Evolutionary conservation across 2,797 vertebrate genomes (phyloP), one percentile per base, ranked within the genome.

Genomic region (Myotis findleyi): DNA sequence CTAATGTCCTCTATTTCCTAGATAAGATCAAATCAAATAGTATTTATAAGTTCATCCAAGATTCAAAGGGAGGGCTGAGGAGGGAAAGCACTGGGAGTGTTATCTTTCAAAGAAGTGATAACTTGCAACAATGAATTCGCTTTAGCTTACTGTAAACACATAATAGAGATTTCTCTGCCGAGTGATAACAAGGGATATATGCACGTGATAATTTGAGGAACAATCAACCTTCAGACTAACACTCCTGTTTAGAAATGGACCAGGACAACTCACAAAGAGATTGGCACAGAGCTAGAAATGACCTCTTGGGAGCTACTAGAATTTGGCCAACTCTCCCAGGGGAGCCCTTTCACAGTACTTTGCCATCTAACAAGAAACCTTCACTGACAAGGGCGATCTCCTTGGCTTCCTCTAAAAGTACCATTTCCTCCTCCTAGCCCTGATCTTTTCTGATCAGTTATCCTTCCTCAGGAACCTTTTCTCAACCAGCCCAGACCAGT

Each of bases 21-120:
- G 47, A 6, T 9, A 33, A 79, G 59, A 96, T 79, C 30, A 87
- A 80, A 90, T 72, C 21, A 85, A 86, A 93, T 17, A 76, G 84
- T 68, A 71, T 73, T 86, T 73, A 85, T 57, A 21, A 71, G 23
- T 80, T 76, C 27, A 59, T 33, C 62, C 27, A 89, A 7, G 38
- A 77, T 62, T 85, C 20, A 20, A 91, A 25, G 21, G 23, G 18
- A 84, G 8, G 7, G 3, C 2, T 3, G 18, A 16, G 25, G 30
- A 75, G 10, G 30, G 25, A 86, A 14, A 36, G n/a, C 7, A 64
- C 10, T 7, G 13, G 51, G 41, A 92, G 55, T 66, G 33, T 59
- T 91, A n/a, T 21, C 51, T 81, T 87, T 51, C 55, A 20, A 94
- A 90, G 41, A 66, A 71, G 30, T 62, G 73, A 27, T 69, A 83